These are phyloP conservation scores for Ferrisia virgata DNA, from an alignment of 2,888 invertebrate species.

Conservation along the genomic window DNA sequence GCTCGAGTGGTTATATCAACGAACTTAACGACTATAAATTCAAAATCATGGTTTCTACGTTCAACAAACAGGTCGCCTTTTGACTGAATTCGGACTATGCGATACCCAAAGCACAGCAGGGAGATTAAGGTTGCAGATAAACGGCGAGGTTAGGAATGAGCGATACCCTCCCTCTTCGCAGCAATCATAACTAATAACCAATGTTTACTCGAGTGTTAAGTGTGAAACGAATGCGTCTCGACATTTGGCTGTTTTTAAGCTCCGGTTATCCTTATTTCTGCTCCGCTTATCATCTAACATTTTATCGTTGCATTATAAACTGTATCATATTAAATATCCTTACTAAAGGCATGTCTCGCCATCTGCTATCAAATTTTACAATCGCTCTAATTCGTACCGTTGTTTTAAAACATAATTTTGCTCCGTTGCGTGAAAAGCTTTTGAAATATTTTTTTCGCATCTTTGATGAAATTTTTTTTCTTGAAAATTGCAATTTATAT, in stretches of 20 bases:
- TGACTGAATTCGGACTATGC: background rate
- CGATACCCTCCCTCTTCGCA: background rate
- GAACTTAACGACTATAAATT: slow-evolving; percentile 15
- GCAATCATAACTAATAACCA: slow-evolving; percentile 43
- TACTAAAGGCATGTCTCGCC: slow-evolving; percentile 36
- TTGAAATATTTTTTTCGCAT: background rate
- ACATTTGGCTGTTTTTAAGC: slow-evolving; percentile 44
- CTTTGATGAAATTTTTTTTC: background rate
- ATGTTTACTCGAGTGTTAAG: slow-evolving; percentile 44
- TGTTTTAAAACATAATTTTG: background rate
- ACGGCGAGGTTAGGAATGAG: background rate
- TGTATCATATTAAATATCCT: slow-evolving; percentile 41
- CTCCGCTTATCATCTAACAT: slow-evolving; percentile 42
- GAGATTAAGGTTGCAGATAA: slow-evolving; percentile 40
- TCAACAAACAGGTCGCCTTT: slow-evolving; percentile 33
- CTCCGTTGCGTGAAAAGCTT: background rate
- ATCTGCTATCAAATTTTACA: slow-evolving; percentile 27
- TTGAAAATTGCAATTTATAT: background rate
- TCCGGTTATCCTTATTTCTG: slow-evolving; percentile 45
- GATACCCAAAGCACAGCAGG: background rate
- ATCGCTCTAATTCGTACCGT: background rate
- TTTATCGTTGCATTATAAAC: slow-evolving; percentile 42
- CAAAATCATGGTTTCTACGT: slow-evolving; percentile 1
- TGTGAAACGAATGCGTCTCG: slow-evolving; percentile 45
- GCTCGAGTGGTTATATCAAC: background rate